Evolutionary conservation across 35 echinoderm and acorn worm species (phyloP), one percentile per base, ranked within the genome.

Genomic region (Ptychodera flava): DNA sequence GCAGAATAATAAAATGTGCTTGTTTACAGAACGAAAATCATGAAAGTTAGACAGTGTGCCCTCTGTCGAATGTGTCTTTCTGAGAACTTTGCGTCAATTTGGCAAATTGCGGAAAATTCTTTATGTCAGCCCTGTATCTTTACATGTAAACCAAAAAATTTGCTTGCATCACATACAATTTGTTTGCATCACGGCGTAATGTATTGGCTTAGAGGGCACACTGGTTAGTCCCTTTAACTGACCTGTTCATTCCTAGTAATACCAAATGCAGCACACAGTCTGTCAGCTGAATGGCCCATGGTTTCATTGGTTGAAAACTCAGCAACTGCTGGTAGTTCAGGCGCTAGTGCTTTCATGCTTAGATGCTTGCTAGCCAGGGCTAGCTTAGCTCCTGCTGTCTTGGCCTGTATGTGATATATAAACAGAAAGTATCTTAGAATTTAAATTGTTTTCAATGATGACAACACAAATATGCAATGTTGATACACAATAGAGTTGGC

Each of bases 281-380:
- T 91, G 78, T 97, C 95, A 45, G 87, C 95, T 35, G 95, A 97
- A 84, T 97, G 92, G 77, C 95, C 95, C 95, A 97, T 97, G 34
- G 88, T 90, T 85, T 97, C 95, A 81, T 91, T 93, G 0, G 95
- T 90, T 1, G 95, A 97, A 52, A 97, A 97, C 86, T 97, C 95
- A 28, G 95, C 90, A 64, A 97, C 93, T 31, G 92, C 95, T 31
- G 95, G 95, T n/a, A 97, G 81, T 92, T 97, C 95, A 76, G 95
- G 95, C n/a, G 87, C 76, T 10, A 97, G 82, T 31, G 95, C 95
- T 29, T 30, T 80, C 79, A 97, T 30, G 38, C 92, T 93, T 0
- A 97, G 85, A 34, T 97, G 77, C 79, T 90, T 97, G 1, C 84
- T 64, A 34, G 95, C 92, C 15, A 97, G 88, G 30, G 75, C 85